A percentile compares a stretch with the other conserved stretches of the same genome.
Conservation (phyloP, 2,797 vertebrate genomes). For the Microctenopoma lineatum region DNA sequence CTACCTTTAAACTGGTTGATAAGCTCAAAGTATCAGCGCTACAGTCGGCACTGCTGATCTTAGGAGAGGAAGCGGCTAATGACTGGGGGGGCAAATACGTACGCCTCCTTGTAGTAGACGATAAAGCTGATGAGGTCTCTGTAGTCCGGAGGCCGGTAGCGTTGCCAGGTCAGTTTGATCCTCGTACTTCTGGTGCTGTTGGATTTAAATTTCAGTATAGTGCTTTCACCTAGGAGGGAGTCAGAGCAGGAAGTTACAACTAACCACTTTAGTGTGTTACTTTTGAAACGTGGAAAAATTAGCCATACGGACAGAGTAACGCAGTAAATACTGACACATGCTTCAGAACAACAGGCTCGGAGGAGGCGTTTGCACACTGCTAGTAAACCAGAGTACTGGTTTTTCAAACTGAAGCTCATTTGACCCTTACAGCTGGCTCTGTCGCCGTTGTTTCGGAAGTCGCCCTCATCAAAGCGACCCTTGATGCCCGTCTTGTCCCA, state of each 20-base stretch:
- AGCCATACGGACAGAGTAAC: slow-evolving; percentile 8
- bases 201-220: slow-evolving; percentile 90
- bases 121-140: slow-evolving; percentile 97
- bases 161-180: slow-evolving; percentile 93
- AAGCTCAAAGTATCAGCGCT: neutral
- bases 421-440: slow-evolving; percentile 92
- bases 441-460: slow-evolving; percentile 93
- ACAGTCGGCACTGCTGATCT: neutral
- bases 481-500: slow-evolving; percentile 91
- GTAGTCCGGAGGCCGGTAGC: slow-evolving; percentile 93
- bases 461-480: slow-evolving; percentile 89
- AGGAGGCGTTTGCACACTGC: slow-evolving; percentile 34
- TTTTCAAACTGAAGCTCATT: slow-evolving; percentile 27
- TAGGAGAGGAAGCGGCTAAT: neutral
- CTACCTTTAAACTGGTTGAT: slow-evolving; percentile 7
- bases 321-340: slow-evolving; percentile 35
- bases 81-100: slow-evolving; percentile 70
- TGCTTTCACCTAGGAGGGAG: slow-evolving; percentile 88
- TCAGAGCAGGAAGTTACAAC: slow-evolving; percentile 13
- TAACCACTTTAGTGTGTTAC: slow-evolving; percentile 4
- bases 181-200: slow-evolving; percentile 91
- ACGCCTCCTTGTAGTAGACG: slow-evolving; percentile 99
- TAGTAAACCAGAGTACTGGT: slow-evolving; percentile 32
- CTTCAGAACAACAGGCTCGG: slow-evolving; percentile 23
- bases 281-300: slow-evolving; percentile 17